Base-by-base conservation (phyloP, 2,888 invertebrate genomes). In the Lasioglossum malachurum region DNA sequence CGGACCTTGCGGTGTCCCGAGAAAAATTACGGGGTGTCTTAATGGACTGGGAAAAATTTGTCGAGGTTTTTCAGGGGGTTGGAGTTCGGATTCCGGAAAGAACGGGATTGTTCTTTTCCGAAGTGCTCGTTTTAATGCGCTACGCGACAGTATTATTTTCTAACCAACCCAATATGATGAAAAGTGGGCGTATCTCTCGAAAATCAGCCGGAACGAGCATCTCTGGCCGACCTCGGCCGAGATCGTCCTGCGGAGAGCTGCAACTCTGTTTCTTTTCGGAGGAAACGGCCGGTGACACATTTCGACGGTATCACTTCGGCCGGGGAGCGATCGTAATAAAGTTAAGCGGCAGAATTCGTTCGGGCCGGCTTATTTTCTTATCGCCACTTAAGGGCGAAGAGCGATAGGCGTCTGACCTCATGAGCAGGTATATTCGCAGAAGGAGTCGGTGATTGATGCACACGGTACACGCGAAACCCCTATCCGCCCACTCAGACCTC, bases 401-500 rank as follows among this genome's bases (percentile, higher is more conserved):
- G 89, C 91, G 93, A 94, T 94, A 92, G 92, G 90, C 88, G 92
- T 89, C 87, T 87, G 92, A 92, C 91, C 92, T 92, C 93, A 93
- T 93, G 92, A 92, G 90, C 88, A 87, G 91, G 87, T 88, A 89
- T 86, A 88, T 80, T 87, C 86, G 84, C 84, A 89, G 91, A 92
- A 93, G 91, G 92, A 91, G 87, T 73, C 80, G 87, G 90, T 94
- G 94, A 94, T 94, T 93, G 93, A 94, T 94, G 93, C 91, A 89
- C 84, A 76, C 88, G 85, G 87, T 88, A 90, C 94, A 94, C 94
- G 94, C 94, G 77, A 94, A 92, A 91, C 92, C 87, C 89, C 89
- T 84, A 87, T 82, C 84, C 87, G 75, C 85, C 83, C 74, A 83
- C 84, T 84, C 87, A 77, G 69, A 12, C n/a, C 53, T 53, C 53